Base-by-base conservation (phyloP, 1,140 invertebrate species). In the Sinonovacula constricta region DNA sequence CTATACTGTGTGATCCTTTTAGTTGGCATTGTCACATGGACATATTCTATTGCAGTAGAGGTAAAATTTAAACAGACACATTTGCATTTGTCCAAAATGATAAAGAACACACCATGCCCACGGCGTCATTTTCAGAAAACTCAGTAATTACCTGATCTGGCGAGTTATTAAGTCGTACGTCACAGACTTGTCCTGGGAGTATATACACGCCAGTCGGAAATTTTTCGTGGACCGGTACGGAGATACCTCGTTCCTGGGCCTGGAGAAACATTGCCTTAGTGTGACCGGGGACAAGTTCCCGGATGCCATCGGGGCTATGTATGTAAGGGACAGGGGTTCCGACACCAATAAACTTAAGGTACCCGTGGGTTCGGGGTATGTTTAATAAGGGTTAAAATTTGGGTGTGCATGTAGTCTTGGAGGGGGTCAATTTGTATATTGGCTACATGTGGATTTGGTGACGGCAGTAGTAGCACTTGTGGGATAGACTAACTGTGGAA, bases 91-190 rank as follows among this genome's bases (percentile, higher is more conserved):
- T 4, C 26, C n/a, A 28, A 59, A 59, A 10, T 3, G 28, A 24
- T 57, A 57, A 18, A 24, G 28, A 59, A 1, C 28, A 28, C 14
- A 59, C 15, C 56, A 59, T 22, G 14, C n/a, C 22, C 56, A 59
- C n/a, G 59, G 26, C 24, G n/a, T n/a, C 36, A 36, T 54, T 90
- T 87, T 53, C 81, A 93, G 93, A 77, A 89, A 91, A 7, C 79
- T 94, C 56, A 94, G 94, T 85, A 93, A 93, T 82, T 94, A 94
- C 83, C 81, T 94, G 49, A 93, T 93, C 79, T 94, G 93, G 93
- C 91, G 91, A 59, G 86, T 94, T 22, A 92, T 92, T 10, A 86
- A 91, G 15, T 89, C 91, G 28, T 94, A 93, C 86, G 83, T 93
- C 7, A 93, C 93, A 3, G 94, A 93, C 82, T 87, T 94, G 62